Evolutionary conservation across 2,888 invertebrate species (phyloP), one percentile per base, ranked within the genome.

Genomic region (Heliconius aoede): DNA sequence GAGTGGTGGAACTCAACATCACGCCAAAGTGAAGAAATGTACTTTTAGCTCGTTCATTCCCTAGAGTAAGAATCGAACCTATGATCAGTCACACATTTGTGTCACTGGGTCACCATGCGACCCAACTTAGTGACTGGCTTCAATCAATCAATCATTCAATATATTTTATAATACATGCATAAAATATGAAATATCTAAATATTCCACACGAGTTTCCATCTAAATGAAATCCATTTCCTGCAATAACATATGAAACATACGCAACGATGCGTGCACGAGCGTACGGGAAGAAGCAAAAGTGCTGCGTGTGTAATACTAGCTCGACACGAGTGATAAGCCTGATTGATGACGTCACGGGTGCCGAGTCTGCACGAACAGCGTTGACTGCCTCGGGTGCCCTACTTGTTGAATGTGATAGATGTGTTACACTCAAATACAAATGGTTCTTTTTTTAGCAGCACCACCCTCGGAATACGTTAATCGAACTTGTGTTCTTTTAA

Each of bases 331-430:
- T 87, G 93, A 93, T 93, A 92, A 91, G 86, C 86, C 87, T 92
- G 93, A 93, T 93, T 92, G 90, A 93, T 90, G 91, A 88, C 90
- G 89, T 90, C 90, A 91, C 87, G 83, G 84, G 82, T 82, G 82
- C 83, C 81, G 77, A 76, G 80, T 81, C 76, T 75, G 81, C 81
- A 78, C 79, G 79, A 76, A 76, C 55, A 76, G 79, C 73, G 72
- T 76, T 78, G 69, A 78, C 76, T 74, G 71, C 64, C 76, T 60
- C 77, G n/a, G 74, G 77, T 80, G 80, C 76, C 80, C 81, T 79
- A 84, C 83, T 82, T 84, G 84, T 84, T 83, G 84, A 83, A 75
- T 81, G 72, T 64, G 51, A 73, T 72, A 74, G 30, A 72, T 64
- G 74, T 46, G 40, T 62, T 74, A n/a, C 21, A 71, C 60, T 40